Evolutionary conservation across 1,140 invertebrate species (phyloP), one percentile per base, ranked within the genome.

Genomic region (Drosophila guanche): DNA sequence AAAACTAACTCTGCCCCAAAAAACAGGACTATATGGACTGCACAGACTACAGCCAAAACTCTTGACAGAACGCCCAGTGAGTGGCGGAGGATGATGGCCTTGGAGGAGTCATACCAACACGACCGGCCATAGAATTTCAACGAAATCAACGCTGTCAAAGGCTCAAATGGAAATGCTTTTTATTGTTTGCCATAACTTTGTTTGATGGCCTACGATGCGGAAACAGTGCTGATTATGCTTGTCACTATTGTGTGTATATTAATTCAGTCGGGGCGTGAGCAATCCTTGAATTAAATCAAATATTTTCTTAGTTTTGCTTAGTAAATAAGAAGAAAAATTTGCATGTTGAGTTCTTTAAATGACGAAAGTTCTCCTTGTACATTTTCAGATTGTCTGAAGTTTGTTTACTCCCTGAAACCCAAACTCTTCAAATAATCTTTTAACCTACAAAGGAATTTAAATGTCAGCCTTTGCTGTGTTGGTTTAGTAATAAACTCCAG

Each of bases 1-100:
- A 33, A 8, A 33, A 10, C 63, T 66, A 33, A 10, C 63, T 66
- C 29, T 42, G 61, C 48, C 65, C 65, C n/a, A n/a, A 68, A 68
- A 68, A 68, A 37, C 33, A 12, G 33, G 10, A 37, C 33, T 37
- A 10, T 10, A 12, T 3, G 29, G 29, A 33, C 29, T 33, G 10
- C 27, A 37, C 7, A 37, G 67, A 43, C 51, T 48, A 50, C 45
- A 63, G 66, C 66, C 67, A 68, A 68, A 68, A 68, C 62, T 68
- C 66, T 56, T 56, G 68, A 68, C 66, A 68, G 68, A 68, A 56
- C 66, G 66, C 53, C 25, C 51, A 10, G 52, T 68, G 65, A 68
- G 66, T 68, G 65, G 42, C 61, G 42, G 33, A 33, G 23, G 33
- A 56, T 10, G 33, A 4, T 12, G 33, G 50, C 65, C 65, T 68